Base-by-base conservation (phyloP, 1,140 invertebrate genomes). In the Pissodes strobi region DNA sequence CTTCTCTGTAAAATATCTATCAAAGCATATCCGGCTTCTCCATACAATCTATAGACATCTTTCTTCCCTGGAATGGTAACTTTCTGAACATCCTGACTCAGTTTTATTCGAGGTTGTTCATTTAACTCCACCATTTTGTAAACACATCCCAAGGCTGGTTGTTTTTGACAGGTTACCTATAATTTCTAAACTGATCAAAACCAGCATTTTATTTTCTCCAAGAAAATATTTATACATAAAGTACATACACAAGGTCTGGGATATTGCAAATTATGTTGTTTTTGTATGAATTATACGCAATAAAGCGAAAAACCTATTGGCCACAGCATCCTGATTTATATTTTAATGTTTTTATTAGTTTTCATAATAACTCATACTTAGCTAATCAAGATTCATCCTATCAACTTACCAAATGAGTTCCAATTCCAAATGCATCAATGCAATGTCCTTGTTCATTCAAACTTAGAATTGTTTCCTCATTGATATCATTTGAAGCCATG, bases 101-200 rank as follows among this genome's bases (percentile, higher is more conserved):
- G 81, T 79, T 99, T 99, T 19, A 99, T 99, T 56, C 96, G 87
- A 0, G 97, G 91, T 67, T 88, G 85, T 1, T 85, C 84, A 75
- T 97, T 95, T 30, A 99, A 90, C 81, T 98, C 95, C 0, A 99
- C 97, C 74, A 99, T 82, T 85, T 99, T 99, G 78, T 95, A 99
- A 4, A 99, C 97, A 80, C 97, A 98, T 10, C 97, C 97, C 2
- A 99, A 79, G 0, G 97, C 97, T 10, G 97, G 97, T 78, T 99
- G 96, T 77, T 87, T 85, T 72, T 92, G 90, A 73, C 90, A 92
- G 10, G 90, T 92, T 1, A 92, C 90, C 74, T 73, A 39, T 61
- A 71, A 72, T n/a, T n/a, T n/a, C n/a, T n/a, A n/a, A n/a, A n/a
- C n/a, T n/a, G n/a, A n/a, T n/a, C n/a, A n/a, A n/a, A n/a, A n/a